Base-by-base conservation (phyloP, 2,113 vertebrate species). In the Nansenia antarctica region DNA sequence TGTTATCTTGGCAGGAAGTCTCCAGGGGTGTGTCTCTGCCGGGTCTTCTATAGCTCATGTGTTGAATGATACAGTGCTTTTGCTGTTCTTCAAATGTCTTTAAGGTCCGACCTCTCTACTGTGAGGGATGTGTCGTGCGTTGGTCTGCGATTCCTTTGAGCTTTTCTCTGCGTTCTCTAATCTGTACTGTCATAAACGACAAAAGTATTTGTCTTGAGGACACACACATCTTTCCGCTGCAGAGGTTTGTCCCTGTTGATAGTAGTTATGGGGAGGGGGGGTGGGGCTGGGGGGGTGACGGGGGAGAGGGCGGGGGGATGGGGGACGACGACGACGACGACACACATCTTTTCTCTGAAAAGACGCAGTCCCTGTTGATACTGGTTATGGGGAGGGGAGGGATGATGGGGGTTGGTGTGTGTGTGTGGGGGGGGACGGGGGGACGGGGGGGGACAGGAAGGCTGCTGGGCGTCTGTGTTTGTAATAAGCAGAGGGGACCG, bases 381-480 rank as follows among this genome's bases (percentile, higher is more conserved):
- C 42, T 18, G 42, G n/a, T 47, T 47, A 18, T 18, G 42, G n/a
- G 12, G 11, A 47, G 42, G 42, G 37, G 1, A 42, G 37, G 37
- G 8, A 14, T 9, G 37, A 2, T 2, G 37, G 37, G 8, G 37
- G 37, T 2, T 2, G 37, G 8, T 58, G 62, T 15, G 29, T 31
- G 47, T 53, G 31, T 35, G 20, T 35, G 58, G 49, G 39, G 49
- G 67, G 49, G 65, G 65, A 26, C 52, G 47, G 47, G 47, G n/a
- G 49, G 52, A 32, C 49, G 67, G 47, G 62, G 65, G 22, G 42
- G 68, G 80, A 79, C 85, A 57, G 86, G 65, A 81, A 73, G 76
- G 78, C 78, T 86, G 79, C 74, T 42, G 67, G 69, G 54, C 27
- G 69, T 74, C 80, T 88, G 82, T 77, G 77, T 85, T 87, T 83